Evolutionary conservation across 1,140 invertebrate genomes (phyloP).

Genomic region (Plodia interpunctella): DNA sequence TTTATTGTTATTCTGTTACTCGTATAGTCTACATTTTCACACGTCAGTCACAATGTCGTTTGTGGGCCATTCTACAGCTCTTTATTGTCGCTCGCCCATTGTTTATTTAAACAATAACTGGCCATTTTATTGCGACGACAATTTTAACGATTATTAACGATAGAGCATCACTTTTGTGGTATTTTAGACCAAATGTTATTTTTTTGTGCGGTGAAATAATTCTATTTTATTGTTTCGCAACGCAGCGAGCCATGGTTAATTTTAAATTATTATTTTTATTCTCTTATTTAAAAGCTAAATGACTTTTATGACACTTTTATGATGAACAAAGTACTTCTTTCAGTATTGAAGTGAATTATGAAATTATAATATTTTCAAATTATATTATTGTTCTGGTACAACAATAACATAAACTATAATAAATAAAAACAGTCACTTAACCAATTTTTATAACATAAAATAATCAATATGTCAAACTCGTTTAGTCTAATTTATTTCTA

Average conservation of each 20-base stretch:
- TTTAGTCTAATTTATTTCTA: no score
- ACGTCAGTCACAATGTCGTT: conserved; percentile 45
- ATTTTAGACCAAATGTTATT: conserved; percentile 12
- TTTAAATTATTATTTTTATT: conserved; percentile 23
- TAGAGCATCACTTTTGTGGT: conserved; percentile 18
- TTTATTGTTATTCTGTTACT: conserved; percentile 10
- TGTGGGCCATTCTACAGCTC: conserved; percentile 46
- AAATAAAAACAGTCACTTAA: no score
- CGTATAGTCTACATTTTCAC: conserved; percentile 42
- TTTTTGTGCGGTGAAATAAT: conserved; percentile 17
- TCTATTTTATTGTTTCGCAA: conserved; percentile 34
- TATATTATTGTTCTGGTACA: no score
- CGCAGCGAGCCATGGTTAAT: conserved; percentile 16
- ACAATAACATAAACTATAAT: no score
- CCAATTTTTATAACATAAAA: no score
- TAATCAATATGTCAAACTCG: no score
- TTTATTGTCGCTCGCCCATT: conserved; percentile 56
- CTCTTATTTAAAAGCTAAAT: conserved; percentile 31
- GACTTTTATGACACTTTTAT: conserved; percentile 19
- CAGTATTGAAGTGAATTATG: not conserved
- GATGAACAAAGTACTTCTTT: not conserved
- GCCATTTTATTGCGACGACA: conserved; percentile 57
- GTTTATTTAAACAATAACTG: conserved; percentile 70
- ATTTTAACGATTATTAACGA: conserved; percentile 65
- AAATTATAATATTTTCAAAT: not conserved